Evolutionary conservation across 2,113 vertebrate genomes (phyloP), one percentile per base, ranked within the genome.

Genomic region (Myiozetetes cayanensis): DNA sequence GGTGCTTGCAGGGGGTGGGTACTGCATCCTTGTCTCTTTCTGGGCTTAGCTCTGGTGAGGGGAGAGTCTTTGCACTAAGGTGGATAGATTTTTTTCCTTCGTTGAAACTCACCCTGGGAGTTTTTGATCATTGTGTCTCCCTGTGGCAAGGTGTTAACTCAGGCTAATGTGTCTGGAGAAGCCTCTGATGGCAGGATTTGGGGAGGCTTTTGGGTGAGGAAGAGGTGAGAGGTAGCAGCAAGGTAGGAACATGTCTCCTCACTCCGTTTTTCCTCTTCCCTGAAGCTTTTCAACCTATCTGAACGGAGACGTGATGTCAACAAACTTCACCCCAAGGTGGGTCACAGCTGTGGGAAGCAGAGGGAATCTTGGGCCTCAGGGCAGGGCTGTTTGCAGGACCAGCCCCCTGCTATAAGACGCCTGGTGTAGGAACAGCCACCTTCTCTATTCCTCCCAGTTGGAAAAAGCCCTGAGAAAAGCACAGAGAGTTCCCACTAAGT

Each of bases 231-330:
- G 6, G 6, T 52, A 27, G 50, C 72, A 84, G 27, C 0, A 6
- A 85, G 43, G 41, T 43, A 90, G 52, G 24, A 70, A 9, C 33
- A 8, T 65, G 33, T 73, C 15, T 16, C 37, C 53, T 97, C 33
- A 77, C 62, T 55, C 52, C 86, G 56, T 47, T 37, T 81, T 80
- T 91, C 24, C 10, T 87, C 68, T 90, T 87, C 43, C 41, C 96
- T 94, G 37, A 83, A 99, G 99, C 98, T 99, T 96, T 99, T 99
- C 97, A 99, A 99, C 97, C 98, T 99, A 91, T 99, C 99, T 14
- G 99, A 99, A 96, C 98, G 98, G 68, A 98, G 99, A 90, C 98
- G 98, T 41, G 99, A 99, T 96, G 96, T 99, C 98, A 98, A 91
- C 65, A 98, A 99, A 91, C 98, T 99, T 70, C 98, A 99, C 24